phyloP scores from a whole-genome alignment of 1,140 invertebrate genomes.

The Scaptomyza montana region DNA sequence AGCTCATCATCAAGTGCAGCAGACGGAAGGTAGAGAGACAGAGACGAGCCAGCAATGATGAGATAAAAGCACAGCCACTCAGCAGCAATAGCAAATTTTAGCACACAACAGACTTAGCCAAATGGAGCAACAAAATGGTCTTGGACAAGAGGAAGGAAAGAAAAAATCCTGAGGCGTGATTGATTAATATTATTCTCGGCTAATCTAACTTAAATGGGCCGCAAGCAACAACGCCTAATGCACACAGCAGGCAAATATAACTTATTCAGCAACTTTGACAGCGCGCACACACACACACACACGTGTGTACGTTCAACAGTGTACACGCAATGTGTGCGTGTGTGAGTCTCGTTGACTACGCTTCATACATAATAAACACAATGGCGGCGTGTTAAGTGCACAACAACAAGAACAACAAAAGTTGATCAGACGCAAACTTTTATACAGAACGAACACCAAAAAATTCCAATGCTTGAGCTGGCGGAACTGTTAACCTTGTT shows the following conservation, averaged over 20 bases:
- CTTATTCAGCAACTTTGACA: conserved; percentile 76
- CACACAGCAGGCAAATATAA: conserved; percentile 52
- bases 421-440: conserved; percentile 48
- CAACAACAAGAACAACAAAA: conserved; percentile 42
- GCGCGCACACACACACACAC: conserved; percentile 8
- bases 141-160: conserved; percentile 17
- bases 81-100: conserved; percentile 36
- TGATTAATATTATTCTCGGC: conserved; percentile 83
- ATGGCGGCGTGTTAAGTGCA: conserved; percentile 73
- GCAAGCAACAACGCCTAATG: conserved; percentile 41
- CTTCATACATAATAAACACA: conserved; percentile 80
- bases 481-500: conserved; percentile 46
- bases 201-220: conserved; percentile 82
- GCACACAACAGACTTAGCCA: conserved; percentile 52
- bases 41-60: conserved; percentile 21
- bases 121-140: conserved; percentile 79
- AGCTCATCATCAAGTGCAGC: conserved; percentile 69
- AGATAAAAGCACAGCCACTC: conserved; percentile 48
- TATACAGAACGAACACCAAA: not conserved
- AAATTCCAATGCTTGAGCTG: not conserved
- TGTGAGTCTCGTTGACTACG: conserved; percentile 76
- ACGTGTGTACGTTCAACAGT: too few relatives aligned
- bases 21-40: not conserved
- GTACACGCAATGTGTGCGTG: conserved; percentile 47
- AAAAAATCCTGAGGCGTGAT: conserved; percentile 77